Conservation (phyloP, 2,113 vertebrate genomes). For the Anguilla japonica region DNA sequence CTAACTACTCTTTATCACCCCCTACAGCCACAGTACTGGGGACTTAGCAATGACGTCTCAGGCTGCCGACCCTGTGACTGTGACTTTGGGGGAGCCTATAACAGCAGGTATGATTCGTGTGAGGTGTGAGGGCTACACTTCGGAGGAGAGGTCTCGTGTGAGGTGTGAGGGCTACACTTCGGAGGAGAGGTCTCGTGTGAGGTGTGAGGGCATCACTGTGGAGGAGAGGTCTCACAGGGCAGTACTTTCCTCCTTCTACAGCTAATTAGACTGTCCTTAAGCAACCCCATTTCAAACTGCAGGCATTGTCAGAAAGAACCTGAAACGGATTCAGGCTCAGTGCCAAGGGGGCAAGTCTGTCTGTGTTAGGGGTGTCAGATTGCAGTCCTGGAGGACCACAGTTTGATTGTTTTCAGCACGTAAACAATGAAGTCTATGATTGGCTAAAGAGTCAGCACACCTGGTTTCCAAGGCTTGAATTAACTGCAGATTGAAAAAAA, state of each 20-base stretch:
- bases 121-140: not conserved
- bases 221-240: not conserved
- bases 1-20: constrained; percentile 20
- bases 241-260: not conserved
- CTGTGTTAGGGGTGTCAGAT: not conserved
- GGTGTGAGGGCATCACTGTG: not conserved
- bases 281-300: not conserved
- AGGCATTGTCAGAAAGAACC: not conserved
- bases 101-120: constrained; percentile 70
- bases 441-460: no score
- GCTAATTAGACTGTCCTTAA: not conserved
- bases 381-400: no score
- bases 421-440: no score
- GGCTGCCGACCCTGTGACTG: constrained; percentile 82
- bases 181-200: not conserved
- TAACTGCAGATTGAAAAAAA: no score
- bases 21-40: constrained; percentile 81
- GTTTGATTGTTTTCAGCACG: no score
- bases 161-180: not conserved
- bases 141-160: not conserved
- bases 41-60: constrained; percentile 75
- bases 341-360: not conserved
- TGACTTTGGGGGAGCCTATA: constrained; percentile 82
- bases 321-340: not conserved
- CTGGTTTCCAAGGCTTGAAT: no score